Evolutionary conservation across 2,113 vertebrate species (phyloP).

Genomic region (Chaenocephalus aceratus): DNA sequence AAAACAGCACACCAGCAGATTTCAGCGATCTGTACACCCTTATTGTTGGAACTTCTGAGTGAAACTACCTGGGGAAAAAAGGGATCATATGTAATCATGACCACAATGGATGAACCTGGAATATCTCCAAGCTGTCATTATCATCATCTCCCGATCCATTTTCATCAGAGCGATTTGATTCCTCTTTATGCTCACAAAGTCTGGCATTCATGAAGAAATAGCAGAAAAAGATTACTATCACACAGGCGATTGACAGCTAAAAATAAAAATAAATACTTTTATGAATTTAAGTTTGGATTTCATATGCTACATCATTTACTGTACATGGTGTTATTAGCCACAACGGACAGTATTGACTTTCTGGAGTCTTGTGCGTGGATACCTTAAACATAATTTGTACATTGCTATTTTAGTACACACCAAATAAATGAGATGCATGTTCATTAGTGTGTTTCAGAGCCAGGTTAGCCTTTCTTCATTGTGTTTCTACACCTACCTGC

Average conservation of each 20-base stretch:
- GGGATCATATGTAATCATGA: conserved; percentile 28
- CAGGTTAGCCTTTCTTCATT: neutral
- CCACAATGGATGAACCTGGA: conserved; percentile 15
- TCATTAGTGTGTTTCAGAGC: neutral
- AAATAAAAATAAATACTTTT: neutral
- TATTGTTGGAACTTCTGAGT: conserved; percentile 26
- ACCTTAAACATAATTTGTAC: neutral
- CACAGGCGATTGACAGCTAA: too few relatives aligned
- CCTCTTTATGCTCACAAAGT: neutral
- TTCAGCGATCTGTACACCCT: conserved; percentile 27
- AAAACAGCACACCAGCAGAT: conserved; percentile 6
- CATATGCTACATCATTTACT: neutral
- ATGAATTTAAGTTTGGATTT: conserved; percentile 5
- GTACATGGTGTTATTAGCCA: neutral
- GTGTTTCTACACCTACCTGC: neutral
- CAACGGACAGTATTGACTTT: neutral
- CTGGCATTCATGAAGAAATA: neutral
- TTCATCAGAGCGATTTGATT: conserved; percentile 25
- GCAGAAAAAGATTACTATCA: conserved; percentile 8
- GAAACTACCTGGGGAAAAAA: conserved; percentile 16
- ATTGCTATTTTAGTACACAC: neutral
- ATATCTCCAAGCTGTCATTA: conserved; percentile 37
- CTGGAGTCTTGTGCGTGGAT: neutral
- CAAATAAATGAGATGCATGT: neutral
- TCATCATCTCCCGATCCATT: conserved; percentile 15